Evolutionary conservation across 2,797 vertebrate species (phyloP).

Genomic region (Manis crassicaudata): DNA sequence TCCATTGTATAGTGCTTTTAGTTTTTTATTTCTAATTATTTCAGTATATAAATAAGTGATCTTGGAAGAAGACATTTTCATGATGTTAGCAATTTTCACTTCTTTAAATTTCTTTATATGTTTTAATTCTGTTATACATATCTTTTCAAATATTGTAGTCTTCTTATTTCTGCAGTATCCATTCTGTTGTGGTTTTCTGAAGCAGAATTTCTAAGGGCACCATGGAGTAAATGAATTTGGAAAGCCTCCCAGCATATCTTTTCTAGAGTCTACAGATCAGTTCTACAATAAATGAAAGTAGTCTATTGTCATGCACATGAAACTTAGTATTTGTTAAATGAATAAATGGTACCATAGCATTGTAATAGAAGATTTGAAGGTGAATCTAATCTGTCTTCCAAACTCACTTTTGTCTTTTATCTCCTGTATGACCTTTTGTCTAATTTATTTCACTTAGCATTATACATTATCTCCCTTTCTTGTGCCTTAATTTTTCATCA

Average conservation of each 20-base stretch:
- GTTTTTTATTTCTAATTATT: slow-evolving; percentile 38
- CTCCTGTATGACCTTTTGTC: neutral
- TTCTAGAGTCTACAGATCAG: neutral
- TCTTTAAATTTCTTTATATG: neutral
- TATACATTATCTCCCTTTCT: neutral
- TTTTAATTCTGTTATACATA: neutral
- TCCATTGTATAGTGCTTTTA: neutral
- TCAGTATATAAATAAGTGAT: neutral
- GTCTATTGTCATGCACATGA: neutral
- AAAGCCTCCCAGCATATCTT: neutral
- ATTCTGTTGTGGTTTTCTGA: neutral
- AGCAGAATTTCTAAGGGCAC: neutral
- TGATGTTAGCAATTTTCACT: slow-evolving; percentile 47
- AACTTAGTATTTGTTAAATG: neutral
- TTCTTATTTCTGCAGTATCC: neutral
- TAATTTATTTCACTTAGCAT: too few relatives aligned
- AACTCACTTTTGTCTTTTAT: neutral
- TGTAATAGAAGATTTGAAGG: slow-evolving; percentile 26
- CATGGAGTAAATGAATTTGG: neutral
- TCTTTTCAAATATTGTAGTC: neutral
- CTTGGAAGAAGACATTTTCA: slow-evolving; percentile 18
- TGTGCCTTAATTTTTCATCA: slow-evolving; percentile 14
- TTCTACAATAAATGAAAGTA: neutral
- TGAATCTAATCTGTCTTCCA: neutral
- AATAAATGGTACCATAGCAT: neutral